Conservation (phyloP, 1,140 invertebrate species). For the Araneus ventricosus region DNA sequence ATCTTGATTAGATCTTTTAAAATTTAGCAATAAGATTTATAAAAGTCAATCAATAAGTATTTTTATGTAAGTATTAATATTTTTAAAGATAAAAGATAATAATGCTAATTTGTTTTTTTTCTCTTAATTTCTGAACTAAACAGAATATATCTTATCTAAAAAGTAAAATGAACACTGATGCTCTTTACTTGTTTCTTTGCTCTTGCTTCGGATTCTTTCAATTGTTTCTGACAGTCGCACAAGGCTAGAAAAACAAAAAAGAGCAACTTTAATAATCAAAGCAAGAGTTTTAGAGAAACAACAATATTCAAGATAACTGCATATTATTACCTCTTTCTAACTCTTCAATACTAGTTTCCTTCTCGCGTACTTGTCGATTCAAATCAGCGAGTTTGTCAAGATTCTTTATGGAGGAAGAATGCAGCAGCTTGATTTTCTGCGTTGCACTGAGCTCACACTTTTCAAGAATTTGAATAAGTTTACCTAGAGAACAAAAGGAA, state of each 20-base stretch:
- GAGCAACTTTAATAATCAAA: background rate
- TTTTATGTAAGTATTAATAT: no score
- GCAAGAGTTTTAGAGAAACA: background rate
- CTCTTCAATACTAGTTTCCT: constrained; percentile 29
- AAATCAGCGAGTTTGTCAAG: background rate
- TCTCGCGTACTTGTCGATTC: constrained; percentile 12
- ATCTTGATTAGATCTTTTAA: no score
- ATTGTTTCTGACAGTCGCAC: background rate
- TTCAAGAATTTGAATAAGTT: background rate
- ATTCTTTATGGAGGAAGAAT: background rate
- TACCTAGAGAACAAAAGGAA: background rate
- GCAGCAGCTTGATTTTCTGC: background rate
- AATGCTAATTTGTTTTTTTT: no score
- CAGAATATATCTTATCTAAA: no score
- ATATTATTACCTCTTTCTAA: constrained; percentile 8
- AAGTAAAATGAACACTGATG: no score
- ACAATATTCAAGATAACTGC: background rate
- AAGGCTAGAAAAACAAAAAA: background rate
- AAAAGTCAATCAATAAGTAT: no score
- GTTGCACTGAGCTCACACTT: background rate
- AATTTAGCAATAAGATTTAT: no score
- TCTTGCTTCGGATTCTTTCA: background rate
- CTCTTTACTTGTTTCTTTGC: background rate
- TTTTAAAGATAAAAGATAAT: no score
- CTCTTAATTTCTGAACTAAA: no score